These are phyloP conservation scores for Petrocephalus microphthalmus DNA, from an alignment of 2,113 vertebrate species.

Conservation along the genomic window DNA sequence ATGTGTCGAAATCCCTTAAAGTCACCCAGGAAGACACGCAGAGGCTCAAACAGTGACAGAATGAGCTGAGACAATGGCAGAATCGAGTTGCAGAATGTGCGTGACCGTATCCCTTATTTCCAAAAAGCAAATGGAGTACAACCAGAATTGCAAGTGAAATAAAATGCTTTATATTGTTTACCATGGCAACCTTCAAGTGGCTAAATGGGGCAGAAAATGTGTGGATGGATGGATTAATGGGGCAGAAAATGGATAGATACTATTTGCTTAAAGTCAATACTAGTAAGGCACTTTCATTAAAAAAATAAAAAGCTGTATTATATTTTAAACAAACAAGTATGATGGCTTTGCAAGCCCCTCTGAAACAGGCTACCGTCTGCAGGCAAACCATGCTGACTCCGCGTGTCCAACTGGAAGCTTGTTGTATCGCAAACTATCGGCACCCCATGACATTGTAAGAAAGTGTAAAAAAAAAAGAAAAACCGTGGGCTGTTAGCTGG, in stretches of 20 bases:
- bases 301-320: not conserved
- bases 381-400: not conserved
- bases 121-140: not conserved
- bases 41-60: not conserved
- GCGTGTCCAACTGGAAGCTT: not conserved
- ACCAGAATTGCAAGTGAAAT: not conserved
- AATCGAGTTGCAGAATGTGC: not conserved
- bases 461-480: no score
- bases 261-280: conserved; percentile 2
- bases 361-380: not conserved
- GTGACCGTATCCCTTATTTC: not conserved
- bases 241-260: not conserved
- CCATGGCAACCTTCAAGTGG: not conserved
- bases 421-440: not conserved
- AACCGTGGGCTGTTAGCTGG: not conserved
- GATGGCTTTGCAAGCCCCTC: not conserved
- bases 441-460: not conserved
- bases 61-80: not conserved
- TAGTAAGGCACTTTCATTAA: conserved; percentile 7
- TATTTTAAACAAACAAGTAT: not conserved
- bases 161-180: not conserved
- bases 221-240: conserved; percentile 1
- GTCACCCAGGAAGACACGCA: not conserved
- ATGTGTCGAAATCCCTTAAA: not conserved
- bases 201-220: conserved; percentile 3